Percentiles rank a stretch among this genome's conserved stretches.
Evolutionary conservation across 2,113 vertebrate species (phyloP).

Genomic region (Hydrolagus affinis): DNA sequence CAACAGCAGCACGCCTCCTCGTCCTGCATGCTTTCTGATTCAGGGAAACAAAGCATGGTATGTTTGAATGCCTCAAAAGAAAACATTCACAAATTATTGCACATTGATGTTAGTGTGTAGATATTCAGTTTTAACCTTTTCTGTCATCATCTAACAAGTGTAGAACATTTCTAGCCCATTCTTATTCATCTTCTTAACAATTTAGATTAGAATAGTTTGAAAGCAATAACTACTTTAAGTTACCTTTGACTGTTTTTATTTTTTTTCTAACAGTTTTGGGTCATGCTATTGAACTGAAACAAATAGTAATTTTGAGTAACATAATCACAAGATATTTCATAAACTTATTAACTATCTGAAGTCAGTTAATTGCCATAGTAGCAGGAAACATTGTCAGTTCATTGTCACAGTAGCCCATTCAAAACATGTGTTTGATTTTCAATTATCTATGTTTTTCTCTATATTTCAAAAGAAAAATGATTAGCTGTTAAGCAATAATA

Average conservation of each 20-base stretch:
- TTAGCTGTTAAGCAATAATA: too few relatives aligned
- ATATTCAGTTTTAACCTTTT: background rate
- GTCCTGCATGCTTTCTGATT: conserved; percentile 50
- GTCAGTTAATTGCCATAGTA: background rate
- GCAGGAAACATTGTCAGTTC: too few relatives aligned
- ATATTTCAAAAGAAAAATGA: background rate
- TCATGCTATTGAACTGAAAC: too few relatives aligned
- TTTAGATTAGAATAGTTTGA: background rate
- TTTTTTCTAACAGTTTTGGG: background rate
- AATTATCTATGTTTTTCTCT: background rate
- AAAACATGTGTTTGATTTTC: background rate
- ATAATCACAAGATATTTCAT: background rate
- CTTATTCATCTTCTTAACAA: background rate
- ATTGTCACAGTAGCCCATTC: background rate
- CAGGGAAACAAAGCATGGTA: conserved; percentile 53
- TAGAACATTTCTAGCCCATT: background rate
- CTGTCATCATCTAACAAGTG: background rate
- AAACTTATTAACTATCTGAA: background rate
- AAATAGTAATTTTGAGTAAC: too few relatives aligned
- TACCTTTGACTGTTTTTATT: background rate
- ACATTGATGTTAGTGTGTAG: background rate
- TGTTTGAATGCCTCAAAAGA: conserved; percentile 36
- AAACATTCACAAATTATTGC: background rate
- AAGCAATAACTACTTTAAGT: background rate
- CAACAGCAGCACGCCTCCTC: conserved; percentile 53